Conservation (phyloP, 2,888 invertebrate species). For the Chromoteleia sp. region DNA sequence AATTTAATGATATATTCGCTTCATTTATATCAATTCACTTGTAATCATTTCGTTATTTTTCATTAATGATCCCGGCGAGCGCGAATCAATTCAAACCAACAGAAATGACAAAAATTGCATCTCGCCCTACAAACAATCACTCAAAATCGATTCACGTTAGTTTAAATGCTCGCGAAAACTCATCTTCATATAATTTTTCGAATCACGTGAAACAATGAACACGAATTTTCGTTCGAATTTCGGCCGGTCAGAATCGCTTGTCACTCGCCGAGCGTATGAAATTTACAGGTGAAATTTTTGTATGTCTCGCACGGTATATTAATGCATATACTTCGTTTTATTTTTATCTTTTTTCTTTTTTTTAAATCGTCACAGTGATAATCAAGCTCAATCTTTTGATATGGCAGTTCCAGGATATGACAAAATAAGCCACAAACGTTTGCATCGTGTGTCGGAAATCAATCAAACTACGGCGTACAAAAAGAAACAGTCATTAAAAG, state of each 20-base stretch:
- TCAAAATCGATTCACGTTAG: conserved; percentile 15
- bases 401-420: conserved; percentile 90
- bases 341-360: conserved; percentile 20
- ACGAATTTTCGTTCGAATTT: conserved; percentile 39
- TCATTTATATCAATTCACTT: conserved; percentile 84
- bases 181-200: conserved; percentile 16
- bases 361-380: conserved; percentile 76
- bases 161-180: conserved; percentile 56
- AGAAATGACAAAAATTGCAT: conserved; percentile 60
- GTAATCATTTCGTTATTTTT: conserved; percentile 84
- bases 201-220: conserved; percentile 25
- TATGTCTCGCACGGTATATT: conserved; percentile 73
- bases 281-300: conserved; percentile 83
- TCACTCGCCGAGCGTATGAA: conserved; percentile 73
- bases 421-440: conserved; percentile 78
- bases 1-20: conserved; percentile 86
- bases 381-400: conserved; percentile 86
- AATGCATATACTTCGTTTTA: conserved; percentile 74
- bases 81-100: conserved; percentile 23
- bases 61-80: conserved; percentile 78
- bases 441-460: conserved; percentile 36
- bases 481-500: conserved; percentile 45
- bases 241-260: conserved; percentile 13
- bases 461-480: conserved; percentile 39
- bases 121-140: conserved; percentile 36